These are phyloP conservation scores for Rhabdomys dilectus DNA, from an alignment of 2,113 vertebrate genomes.

Conservation along the genomic window DNA sequence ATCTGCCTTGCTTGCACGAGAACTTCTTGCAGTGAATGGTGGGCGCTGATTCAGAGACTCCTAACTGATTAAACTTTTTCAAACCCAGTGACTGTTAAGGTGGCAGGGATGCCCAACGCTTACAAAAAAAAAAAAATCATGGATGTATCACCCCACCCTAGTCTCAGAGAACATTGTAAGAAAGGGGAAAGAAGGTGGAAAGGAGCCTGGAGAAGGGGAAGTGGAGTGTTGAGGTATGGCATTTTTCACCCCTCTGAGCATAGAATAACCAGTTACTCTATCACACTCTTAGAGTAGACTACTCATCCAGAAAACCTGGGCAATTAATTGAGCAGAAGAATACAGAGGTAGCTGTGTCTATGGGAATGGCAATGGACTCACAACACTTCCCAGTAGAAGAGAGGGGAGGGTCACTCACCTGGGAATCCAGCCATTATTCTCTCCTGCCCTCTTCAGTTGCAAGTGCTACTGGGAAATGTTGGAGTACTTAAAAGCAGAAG, in stretches of 20 bases:
- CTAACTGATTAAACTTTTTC: neutral
- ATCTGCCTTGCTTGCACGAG: neutral
- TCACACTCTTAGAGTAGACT: neutral
- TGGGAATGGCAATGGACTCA: neutral
- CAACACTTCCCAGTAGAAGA: neutral
- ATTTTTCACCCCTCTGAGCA: neutral
- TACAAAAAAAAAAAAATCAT: neutral
- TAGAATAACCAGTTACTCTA: neutral
- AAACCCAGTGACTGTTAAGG: neutral
- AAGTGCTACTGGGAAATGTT: neutral
- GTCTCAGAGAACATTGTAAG: neutral
- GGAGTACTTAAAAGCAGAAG: neutral
- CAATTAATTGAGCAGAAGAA: neutral
- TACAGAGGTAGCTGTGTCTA: neutral
- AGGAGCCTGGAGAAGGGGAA: neutral
- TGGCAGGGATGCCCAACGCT: neutral
- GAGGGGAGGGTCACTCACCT: neutral
- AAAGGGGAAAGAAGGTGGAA: neutral
- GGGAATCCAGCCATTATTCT: neutral
- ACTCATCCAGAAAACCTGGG: neutral
- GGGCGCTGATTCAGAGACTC: neutral
- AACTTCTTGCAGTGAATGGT: neutral
- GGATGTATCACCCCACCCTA: neutral
- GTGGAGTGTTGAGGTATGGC: neutral
- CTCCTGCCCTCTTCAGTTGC: neutral